These are phyloP conservation scores for Halcyon badia DNA, from an alignment of 2,797 vertebrate species.

Conservation along the genomic window DNA sequence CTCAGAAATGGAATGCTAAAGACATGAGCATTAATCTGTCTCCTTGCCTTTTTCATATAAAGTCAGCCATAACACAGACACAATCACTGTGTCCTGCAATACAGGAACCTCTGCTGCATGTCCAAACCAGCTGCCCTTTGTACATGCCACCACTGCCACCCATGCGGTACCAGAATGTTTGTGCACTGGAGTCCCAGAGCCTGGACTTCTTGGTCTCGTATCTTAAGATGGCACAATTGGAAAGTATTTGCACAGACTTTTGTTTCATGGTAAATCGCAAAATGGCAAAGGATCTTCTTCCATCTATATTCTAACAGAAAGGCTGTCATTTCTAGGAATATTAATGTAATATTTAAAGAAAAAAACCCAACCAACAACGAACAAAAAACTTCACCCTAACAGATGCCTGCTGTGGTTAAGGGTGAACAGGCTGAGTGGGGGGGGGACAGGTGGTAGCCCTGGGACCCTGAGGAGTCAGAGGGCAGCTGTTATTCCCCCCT, in stretches of 20 bases:
- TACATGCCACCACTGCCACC: background rate
- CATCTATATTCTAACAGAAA: background rate
- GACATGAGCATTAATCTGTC: background rate
- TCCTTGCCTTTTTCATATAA: background rate
- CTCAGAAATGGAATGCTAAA: background rate
- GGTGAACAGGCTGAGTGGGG: no score
- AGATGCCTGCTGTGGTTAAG: background rate
- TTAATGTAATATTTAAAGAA: background rate
- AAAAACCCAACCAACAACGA: background rate
- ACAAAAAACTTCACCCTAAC: background rate
- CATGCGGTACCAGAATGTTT: background rate
- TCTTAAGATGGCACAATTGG: background rate
- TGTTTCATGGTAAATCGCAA: background rate
- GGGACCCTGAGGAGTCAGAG: no score
- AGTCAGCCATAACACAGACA: background rate
- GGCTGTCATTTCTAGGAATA: background rate
- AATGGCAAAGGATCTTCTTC: background rate
- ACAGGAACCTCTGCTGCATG: background rate
- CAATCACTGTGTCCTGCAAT: accelerated
- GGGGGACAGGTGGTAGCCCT: no score
- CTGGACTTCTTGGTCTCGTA: background rate
- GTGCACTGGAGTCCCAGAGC: background rate
- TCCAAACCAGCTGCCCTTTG: background rate
- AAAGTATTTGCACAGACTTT: background rate
- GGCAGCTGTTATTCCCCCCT: no score